Conservation (phyloP, 2,888 invertebrate species). For the Steromphala cineraria region DNA sequence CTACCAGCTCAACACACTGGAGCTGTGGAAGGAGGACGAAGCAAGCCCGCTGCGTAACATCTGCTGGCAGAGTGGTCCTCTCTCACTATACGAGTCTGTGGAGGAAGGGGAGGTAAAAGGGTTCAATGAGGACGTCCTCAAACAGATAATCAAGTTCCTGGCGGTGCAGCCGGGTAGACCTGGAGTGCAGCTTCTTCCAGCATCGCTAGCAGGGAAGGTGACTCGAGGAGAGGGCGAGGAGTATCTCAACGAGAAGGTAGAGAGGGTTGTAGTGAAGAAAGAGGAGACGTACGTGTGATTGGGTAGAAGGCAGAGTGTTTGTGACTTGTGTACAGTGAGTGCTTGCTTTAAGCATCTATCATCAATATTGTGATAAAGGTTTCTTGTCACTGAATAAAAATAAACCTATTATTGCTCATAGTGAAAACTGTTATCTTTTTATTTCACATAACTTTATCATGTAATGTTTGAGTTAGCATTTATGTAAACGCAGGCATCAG, state of each 20-base stretch:
- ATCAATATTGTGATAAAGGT: no score
- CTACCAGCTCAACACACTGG: conserved; percentile 92
- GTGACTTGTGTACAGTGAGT: no score
- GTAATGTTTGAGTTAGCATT: no score
- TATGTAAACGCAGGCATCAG: no score
- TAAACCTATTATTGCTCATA: no score
- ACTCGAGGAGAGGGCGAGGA: background rate
- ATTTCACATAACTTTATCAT: no score
- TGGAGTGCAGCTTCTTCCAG: conserved; percentile 83
- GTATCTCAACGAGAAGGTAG: conserved; percentile 24
- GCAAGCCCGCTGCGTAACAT: conserved; percentile 85
- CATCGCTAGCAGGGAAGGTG: conserved; percentile 77
- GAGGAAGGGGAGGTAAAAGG: conserved; percentile 79
- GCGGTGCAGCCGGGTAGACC: conserved; percentile 73
- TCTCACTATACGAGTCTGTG: conserved; percentile 85
- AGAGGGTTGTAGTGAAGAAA: conserved; percentile 29
- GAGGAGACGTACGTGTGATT: conserved; percentile 30
- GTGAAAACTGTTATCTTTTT: no score
- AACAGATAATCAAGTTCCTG: conserved; percentile 85
- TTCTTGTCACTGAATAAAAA: no score
- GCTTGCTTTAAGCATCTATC: no score
- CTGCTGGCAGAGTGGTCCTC: conserved; percentile 85
- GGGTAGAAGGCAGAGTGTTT: no score
- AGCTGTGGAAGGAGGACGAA: conserved; percentile 78
- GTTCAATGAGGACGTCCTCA: conserved; percentile 87